A percentile compares a stretch with the other conserved stretches of the same genome.
These are phyloP conservation scores for Drosophila antonietae DNA, from an alignment of 2,888 invertebrate genomes.

Conservation along the genomic window DNA sequence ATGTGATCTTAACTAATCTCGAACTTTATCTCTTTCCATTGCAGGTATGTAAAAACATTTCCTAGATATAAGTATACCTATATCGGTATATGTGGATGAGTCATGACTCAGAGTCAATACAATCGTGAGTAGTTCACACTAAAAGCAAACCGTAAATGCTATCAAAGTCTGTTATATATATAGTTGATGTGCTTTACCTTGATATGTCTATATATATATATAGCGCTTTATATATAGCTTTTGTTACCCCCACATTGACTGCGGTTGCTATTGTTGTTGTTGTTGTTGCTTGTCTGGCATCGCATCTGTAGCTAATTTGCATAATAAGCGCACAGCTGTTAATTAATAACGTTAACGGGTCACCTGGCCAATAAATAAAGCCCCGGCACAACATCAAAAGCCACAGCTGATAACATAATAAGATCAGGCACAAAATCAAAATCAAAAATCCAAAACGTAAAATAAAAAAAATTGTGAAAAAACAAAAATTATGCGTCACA, in stretches of 20 bases:
- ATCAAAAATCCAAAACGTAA: conserved; percentile 3
- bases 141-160: conserved; percentile 45
- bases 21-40: conserved; percentile 40
- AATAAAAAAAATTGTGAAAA: conserved; percentile 6
- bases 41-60: conserved; percentile 57
- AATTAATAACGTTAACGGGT: conserved; percentile 78
- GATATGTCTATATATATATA: conserved; percentile 36
- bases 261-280: background rate
- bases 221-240: conserved; percentile 10
- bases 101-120: conserved; percentile 26
- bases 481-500: conserved; percentile 15
- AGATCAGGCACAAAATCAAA: conserved; percentile 11
- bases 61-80: conserved; percentile 3
- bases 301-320: conserved; percentile 72
- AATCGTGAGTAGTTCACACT: conserved; percentile 60
- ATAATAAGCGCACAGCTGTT: conserved; percentile 77
- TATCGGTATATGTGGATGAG: conserved; percentile 21
- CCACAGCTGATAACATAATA: conserved; percentile 23
- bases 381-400: conserved; percentile 68
- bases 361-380: conserved; percentile 56
- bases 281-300: conserved; percentile 23
- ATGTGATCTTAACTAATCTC: conserved; percentile 29
- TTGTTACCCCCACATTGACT: conserved; percentile 41
- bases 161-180: conserved; percentile 31
- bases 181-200: conserved; percentile 40